Base-by-base conservation (phyloP, 2,113 vertebrate species). In the Polypterus bichir region DNA sequence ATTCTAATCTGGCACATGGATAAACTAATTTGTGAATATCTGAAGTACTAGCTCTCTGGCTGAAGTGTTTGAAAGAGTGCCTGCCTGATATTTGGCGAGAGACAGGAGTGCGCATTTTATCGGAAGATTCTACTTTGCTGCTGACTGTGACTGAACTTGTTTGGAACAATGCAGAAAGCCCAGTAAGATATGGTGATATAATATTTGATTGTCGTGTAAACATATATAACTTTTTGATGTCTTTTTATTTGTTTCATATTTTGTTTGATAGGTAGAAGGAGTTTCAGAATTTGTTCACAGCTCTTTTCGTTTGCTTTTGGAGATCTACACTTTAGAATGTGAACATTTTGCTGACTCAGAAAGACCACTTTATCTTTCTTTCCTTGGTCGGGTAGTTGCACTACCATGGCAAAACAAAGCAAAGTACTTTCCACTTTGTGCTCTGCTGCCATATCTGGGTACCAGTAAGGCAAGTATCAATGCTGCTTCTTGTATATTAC, bases 141-240 rank as follows among this genome's bases (percentile, higher is more conserved):
- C 73, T 63, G 47, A 66, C 69, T 45, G 78, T 94, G 59, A 67
- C 71, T 49, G 78, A 80, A 66, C 73, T 93, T 7, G 65, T 89
- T 60, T 93, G 92, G 92, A 84, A 77, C 77, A 88, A 80, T 0
- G 86, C 88, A 3, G 90, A 93, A 72, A 89, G 83, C 44, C 89
- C 76, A 5, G 92, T 94, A 78, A 89, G 79, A 74, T 46, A 64
- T 7, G 44, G 51, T 4, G 5, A n/a, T n/a, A 6, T 5, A 49
- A 47, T 27, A 27, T 5, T 27, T 27, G 1, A 27, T 48, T 8
- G 27, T 44, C 1, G 46, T 57, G 48, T 48, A 10, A 4, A n/a
- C 11, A 4, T 62, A 46, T 46, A 52, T 57, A 54, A 48, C 6
- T 57, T 44, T 45, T 1, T 53, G 52, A 51, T 54, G 57, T 44